Base-by-base conservation (phyloP, 2,797 vertebrate species). In the Sparidentex hasta region DNA sequence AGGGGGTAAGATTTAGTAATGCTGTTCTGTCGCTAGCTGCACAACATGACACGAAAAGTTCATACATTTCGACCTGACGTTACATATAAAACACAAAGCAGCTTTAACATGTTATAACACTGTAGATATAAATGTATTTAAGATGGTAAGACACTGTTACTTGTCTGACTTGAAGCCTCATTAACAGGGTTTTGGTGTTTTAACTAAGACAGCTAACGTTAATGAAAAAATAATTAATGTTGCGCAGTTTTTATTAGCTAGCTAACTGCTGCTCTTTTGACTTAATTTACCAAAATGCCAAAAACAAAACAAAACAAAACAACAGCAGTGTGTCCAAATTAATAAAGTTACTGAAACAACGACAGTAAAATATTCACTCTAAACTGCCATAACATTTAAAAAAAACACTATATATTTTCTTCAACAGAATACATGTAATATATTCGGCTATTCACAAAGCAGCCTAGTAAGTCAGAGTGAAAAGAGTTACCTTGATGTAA, bases 401-500 rank as follows among this genome's bases (percentile, higher is more conserved):
- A n/a, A 33, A 51, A 50, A 65, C 8, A 43, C 27, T 21, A 33
- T 3, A 21, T 23, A 18, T 13, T 7, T 29, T 27, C 3, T 21
- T 48, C 29, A 20, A 25, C 6, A 6, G 1, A 20, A 61, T 51
- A 20, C 7, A 66, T 54, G 11, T 3, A 1, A 63, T 11, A 7
- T 18, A 11, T 58, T 41, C 13, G 9, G 11, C 21, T 4, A 11
- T 33, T 38, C 52, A 27, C 65, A 55, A 50, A 41, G 13, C 5
- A 21, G 17, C 2, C 38, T 2, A 38, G 38, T 38, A 38, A 11
- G 38, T 11, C 8, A 43, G 16, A 25, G 7, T 8, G 33, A 0
- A 9, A 20, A 11, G 11, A 50, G 27, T 66, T 84, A 87, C 84
- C 87, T 82, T 66, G 0, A 11, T 0, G 71, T 63, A 0, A 38